Conservation (phyloP, 2,113 vertebrate genomes). For the Hippocampus barbouri region DNA sequence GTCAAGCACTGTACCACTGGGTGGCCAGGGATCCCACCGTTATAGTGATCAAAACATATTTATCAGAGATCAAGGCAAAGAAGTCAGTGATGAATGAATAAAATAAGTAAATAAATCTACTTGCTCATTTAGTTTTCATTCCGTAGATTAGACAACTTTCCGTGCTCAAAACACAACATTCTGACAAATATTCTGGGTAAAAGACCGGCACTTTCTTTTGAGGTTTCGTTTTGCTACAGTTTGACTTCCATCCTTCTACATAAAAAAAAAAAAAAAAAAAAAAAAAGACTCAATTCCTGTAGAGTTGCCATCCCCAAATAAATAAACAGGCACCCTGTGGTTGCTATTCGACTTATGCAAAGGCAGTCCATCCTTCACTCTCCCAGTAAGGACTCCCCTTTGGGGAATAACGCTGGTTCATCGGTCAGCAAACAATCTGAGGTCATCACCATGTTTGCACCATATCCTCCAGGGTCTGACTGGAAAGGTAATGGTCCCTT, state of each 20-base stretch:
- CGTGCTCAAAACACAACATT: background rate
- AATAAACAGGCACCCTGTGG: background rate
- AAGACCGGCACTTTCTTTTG: background rate
- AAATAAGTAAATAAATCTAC: background rate
- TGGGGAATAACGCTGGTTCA: slow-evolving; percentile 8
- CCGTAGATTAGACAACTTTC: too few relatives aligned
- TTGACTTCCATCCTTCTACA: background rate
- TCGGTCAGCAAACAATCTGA: slow-evolving; percentile 20
- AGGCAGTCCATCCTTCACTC: background rate
- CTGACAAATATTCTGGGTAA: background rate
- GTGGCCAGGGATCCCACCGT: background rate
- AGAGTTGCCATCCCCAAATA: background rate
- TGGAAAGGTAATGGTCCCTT: slow-evolving; percentile 9
- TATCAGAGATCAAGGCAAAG: background rate
- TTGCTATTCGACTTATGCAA: background rate
- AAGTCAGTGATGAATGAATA: background rate
- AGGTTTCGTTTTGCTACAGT: background rate
- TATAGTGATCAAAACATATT: background rate
- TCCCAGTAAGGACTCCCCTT: background rate
- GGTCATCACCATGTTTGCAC: slow-evolving; percentile 12
- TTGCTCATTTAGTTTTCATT: too few relatives aligned
- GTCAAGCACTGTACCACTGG: background rate
- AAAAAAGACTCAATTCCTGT: background rate
- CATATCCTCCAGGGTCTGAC: background rate
- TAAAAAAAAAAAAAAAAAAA: too few relatives aligned